These are phyloP conservation scores for Subacronicta megacephala DNA, from an alignment of 2,888 invertebrate species.

Conservation along the genomic window DNA sequence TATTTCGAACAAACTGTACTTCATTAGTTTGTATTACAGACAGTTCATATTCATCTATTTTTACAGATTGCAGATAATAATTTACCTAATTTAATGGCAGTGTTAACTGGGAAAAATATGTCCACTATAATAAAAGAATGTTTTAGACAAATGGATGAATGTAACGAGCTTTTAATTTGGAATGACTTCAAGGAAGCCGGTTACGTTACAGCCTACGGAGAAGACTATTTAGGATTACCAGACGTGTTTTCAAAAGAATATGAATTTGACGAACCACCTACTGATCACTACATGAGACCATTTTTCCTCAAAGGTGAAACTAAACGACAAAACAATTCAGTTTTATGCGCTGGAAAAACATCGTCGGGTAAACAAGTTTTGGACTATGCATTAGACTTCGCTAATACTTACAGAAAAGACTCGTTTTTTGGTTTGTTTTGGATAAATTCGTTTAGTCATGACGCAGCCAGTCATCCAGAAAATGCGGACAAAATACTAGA, in stretches of 20 bases:
- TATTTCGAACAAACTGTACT: too few relatives aligned
- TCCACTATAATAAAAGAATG: conserved; percentile 86
- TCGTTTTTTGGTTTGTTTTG: conserved; percentile 94
- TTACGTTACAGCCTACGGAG: conserved; percentile 94
- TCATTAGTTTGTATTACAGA: background rate
- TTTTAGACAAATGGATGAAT: conserved; percentile 87
- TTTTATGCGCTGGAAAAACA: conserved; percentile 83
- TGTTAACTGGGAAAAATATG: conserved; percentile 92
- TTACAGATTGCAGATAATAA: conserved; percentile 95
- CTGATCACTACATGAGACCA: conserved; percentile 95
- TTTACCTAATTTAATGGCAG: conserved; percentile 96
- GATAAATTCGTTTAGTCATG: conserved; percentile 94
- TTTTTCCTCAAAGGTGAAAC: conserved; percentile 92
- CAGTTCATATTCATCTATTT: background rate
- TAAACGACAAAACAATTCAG: conserved; percentile 81
- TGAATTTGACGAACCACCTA: conserved; percentile 93
- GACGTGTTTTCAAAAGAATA: conserved; percentile 90
- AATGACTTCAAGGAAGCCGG: conserved; percentile 92
- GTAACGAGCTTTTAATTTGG: conserved; percentile 94
- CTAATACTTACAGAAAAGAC: conserved; percentile 89
- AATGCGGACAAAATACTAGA: conserved; percentile 91
- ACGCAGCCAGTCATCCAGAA: conserved; percentile 91
- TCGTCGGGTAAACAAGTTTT: conserved; percentile 92
- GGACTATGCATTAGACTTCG: conserved; percentile 92
- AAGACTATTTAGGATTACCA: conserved; percentile 92